phyloP scores from a whole-genome alignment of 2,113 vertebrate genomes.

The Macquaria ambigua region DNA sequence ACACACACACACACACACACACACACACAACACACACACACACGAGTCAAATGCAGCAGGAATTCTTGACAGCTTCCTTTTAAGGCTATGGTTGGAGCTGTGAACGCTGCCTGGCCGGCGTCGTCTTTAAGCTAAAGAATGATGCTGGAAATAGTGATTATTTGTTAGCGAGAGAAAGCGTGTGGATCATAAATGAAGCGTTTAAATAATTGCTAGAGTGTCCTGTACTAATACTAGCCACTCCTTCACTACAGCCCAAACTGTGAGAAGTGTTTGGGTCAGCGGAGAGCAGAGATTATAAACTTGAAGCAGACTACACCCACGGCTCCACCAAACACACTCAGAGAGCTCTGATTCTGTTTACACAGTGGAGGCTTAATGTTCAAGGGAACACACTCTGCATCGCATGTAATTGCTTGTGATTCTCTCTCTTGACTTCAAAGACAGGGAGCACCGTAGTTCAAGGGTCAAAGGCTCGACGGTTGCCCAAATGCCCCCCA shows the following conservation, averaged over 20 bases:
- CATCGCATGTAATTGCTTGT: constrained; percentile 80
- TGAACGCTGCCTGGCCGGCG: constrained; percentile 21
- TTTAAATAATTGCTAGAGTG: neutral
- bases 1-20: constrained; percentile 8
- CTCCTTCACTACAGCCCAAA: constrained; percentile 9
- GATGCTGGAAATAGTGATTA: constrained; percentile 37
- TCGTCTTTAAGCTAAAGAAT: constrained; percentile 34
- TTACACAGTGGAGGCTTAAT: constrained; percentile 74
- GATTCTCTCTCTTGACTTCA: constrained; percentile 81
- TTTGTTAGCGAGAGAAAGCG: constrained; percentile 5
- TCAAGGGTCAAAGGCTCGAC: constrained; percentile 81
- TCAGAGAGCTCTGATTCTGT: constrained; percentile 68
- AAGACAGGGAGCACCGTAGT: constrained; percentile 72
- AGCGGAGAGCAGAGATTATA: constrained; percentile 53
- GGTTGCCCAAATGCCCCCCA: constrained; percentile 75
- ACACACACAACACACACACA: constrained; percentile 4
- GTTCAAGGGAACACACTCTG: constrained; percentile 77
- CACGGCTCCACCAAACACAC: constrained; percentile 62
- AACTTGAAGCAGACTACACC: constrained; percentile 65
- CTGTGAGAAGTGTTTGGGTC: constrained; percentile 47
- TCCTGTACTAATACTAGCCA: neutral
- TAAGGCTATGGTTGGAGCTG: constrained; percentile 53
- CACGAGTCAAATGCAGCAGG: constrained; percentile 33
- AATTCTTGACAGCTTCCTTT: constrained; percentile 58
- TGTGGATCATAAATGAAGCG: neutral